Conservation (phyloP, 2,113 vertebrate species). For the Pseudorhombus dupliciocellatus region DNA sequence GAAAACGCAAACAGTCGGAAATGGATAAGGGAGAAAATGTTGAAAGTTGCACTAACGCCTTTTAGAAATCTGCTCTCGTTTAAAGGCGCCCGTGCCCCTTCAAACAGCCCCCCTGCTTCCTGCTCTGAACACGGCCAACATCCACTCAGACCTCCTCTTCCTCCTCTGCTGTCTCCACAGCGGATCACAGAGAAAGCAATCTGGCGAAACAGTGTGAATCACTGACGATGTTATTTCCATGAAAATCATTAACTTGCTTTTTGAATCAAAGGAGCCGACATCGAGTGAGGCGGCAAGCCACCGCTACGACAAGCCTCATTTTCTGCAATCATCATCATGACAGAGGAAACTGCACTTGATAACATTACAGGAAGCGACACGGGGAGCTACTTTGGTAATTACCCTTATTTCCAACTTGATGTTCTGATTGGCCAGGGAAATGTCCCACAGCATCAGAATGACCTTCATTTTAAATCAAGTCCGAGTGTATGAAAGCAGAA, state of each 20-base stretch:
- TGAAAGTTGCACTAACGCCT: constrained; percentile 26
- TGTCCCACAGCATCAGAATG: background rate
- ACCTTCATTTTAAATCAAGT: background rate
- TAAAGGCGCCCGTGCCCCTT: background rate
- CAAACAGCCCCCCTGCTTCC: too few species aligned
- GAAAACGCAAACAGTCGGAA: constrained; percentile 16
- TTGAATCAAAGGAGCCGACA: constrained; percentile 39
- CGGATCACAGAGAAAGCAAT: background rate
- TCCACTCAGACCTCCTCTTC: constrained; percentile 1
- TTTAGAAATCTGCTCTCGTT: constrained; percentile 34
- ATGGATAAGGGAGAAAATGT: constrained; percentile 8
- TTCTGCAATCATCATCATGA: constrained; percentile 1
- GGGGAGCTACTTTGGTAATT: constrained; percentile 9
- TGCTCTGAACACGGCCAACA: too few species aligned
- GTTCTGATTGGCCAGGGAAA: background rate
- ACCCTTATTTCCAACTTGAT: background rate
- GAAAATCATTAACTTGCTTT: constrained; percentile 50
- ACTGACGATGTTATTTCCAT: background rate
- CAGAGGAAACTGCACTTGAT: constrained; percentile 5
- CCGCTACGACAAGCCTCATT: constrained; percentile 1
- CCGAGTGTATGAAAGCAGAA: background rate
- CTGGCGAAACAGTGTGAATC: constrained; percentile 26
- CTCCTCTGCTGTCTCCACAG: background rate
- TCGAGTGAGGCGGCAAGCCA: background rate
- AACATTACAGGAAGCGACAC: background rate